Evolutionary conservation across 2,797 vertebrate genomes (phyloP).

Genomic region (Tauraco hartlaubi): DNA sequence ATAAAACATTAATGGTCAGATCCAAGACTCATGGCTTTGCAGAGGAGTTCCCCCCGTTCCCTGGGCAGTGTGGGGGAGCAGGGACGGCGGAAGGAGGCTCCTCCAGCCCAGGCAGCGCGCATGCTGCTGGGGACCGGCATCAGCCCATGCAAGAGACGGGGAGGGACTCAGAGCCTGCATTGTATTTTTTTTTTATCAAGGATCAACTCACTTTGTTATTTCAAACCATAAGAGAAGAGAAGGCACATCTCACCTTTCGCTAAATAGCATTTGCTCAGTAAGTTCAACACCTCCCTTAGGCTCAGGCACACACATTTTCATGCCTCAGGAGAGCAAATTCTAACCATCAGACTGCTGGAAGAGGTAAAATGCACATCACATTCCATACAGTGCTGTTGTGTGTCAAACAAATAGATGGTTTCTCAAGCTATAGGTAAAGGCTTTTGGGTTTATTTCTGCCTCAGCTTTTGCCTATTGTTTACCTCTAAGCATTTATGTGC

Average conservation of each 20-base stretch:
- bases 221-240: background rate
- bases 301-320: background rate
- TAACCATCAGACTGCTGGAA: background rate
- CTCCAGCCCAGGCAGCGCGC: accelerated
- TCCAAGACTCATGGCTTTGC: background rate
- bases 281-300: background rate
- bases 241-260: background rate
- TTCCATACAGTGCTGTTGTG: background rate
- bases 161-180: background rate
- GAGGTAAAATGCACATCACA: background rate
- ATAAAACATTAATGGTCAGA: background rate
- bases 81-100: background rate
- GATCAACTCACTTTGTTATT: background rate
- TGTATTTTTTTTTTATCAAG: background rate
- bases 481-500: background rate
- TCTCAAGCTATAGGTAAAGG: background rate
- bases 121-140: background rate
- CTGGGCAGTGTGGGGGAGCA: accelerated
- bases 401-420: background rate
- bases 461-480: background rate
- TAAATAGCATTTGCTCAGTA: background rate
- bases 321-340: background rate
- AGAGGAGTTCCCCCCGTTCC: background rate
- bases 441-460: background rate
- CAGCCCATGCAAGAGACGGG: background rate